Conservation (phyloP, 2,113 vertebrate species). For the Ochotona princeps region DNA sequence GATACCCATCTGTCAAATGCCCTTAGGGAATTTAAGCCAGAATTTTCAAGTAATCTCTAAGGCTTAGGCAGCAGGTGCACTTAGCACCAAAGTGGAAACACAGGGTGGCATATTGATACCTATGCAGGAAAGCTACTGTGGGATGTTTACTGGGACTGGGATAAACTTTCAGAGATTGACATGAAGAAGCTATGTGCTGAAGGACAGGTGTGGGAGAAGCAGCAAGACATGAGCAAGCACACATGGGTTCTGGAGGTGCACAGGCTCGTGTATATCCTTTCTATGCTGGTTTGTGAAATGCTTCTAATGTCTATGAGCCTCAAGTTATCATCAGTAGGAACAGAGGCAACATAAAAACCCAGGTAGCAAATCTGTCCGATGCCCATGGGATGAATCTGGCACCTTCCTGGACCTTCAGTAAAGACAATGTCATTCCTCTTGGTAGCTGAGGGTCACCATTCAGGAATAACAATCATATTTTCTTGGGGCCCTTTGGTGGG, state of each 20-base stretch:
- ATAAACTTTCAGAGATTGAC: too few relatives aligned
- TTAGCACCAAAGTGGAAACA: not conserved
- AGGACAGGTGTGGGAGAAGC: not conserved
- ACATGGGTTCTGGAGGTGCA: not conserved
- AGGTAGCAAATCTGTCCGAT: not conserved
- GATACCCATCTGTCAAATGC: not conserved
- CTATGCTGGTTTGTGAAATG: not conserved
- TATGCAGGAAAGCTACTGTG: not conserved
- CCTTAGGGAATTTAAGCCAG: not conserved
- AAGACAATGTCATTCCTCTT: not conserved
- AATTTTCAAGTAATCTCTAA: not conserved
- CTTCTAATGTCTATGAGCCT: not conserved
- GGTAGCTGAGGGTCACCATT: not conserved
- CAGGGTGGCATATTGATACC: not conserved
- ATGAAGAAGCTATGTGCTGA: accelerated
- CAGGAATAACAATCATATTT: not conserved
- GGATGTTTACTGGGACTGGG: not conserved
- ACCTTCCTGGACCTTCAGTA: not conserved
- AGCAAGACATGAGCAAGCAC: not conserved
- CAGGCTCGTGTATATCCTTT: not conserved
- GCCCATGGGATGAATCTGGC: too few relatives aligned
- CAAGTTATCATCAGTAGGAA: not conserved
- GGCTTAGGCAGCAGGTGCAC: too few relatives aligned
- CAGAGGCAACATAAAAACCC: not conserved
- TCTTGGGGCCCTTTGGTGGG: not conserved